Percentiles rank a stretch among this genome's conserved stretches.
phyloP scores from a whole-genome alignment of 1,140 invertebrate species.

The Chrysomallon squamiferum region DNA sequence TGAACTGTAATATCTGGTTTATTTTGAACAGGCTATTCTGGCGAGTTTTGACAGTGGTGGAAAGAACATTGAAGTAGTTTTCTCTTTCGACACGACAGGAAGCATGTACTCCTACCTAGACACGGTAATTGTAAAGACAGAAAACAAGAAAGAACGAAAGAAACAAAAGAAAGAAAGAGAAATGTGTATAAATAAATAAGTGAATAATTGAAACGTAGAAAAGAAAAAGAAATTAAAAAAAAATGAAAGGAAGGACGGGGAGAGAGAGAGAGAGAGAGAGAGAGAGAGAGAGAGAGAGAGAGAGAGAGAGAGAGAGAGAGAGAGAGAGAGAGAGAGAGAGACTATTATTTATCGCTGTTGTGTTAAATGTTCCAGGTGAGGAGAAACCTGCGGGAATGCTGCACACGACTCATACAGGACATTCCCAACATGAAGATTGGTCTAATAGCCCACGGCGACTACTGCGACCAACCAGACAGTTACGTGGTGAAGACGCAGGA shows the following conservation, averaged over 20 bases:
- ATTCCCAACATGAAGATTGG: conserved; percentile 56
- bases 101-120: conserved; percentile 48
- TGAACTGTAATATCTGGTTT: too few species aligned
- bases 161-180: too few species aligned
- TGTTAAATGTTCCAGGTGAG: conserved; percentile 51
- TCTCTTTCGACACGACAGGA: conserved; percentile 57
- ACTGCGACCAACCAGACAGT: conserved; percentile 37
- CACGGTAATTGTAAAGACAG: conserved; percentile 33
- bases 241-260: too few species aligned
- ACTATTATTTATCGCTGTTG: too few species aligned
- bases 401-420: conserved; percentile 43
- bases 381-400: conserved; percentile 41
- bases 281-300: too few species aligned
- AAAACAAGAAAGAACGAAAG: too few species aligned
- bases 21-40: conserved; percentile 41
- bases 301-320: too few species aligned
- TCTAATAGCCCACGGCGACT: conserved; percentile 55
- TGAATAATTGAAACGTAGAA: too few species aligned
- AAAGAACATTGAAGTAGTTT: conserved; percentile 49
- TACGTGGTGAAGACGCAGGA: conserved; percentile 47
- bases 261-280: too few species aligned
- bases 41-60: conserved; percentile 44
- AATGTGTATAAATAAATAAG: too few species aligned
- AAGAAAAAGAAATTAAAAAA: too few species aligned
- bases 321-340: too few species aligned